Conservation (phyloP, 1,140 invertebrate species). For the Polyergus mexicanus region DNA sequence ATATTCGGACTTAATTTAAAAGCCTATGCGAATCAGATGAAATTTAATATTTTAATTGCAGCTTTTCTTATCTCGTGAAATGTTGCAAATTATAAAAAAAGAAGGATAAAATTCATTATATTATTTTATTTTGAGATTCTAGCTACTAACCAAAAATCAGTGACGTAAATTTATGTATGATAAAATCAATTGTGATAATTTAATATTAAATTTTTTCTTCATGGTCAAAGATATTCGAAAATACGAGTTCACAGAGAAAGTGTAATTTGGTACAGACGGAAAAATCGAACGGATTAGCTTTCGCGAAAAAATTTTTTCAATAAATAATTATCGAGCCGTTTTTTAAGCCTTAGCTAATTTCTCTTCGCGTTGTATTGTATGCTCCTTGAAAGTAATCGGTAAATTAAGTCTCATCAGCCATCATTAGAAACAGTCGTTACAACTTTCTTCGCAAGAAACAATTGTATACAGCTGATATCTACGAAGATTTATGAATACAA, state of each 20-base stretch:
- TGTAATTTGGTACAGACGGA: not conserved
- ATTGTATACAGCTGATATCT: slow-evolving; percentile 51
- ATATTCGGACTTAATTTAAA: not conserved
- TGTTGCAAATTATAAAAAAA: not conserved
- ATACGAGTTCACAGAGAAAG: not conserved
- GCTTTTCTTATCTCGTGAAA: slow-evolving; percentile 6
- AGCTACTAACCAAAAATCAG: too few relatives aligned
- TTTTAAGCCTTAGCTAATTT: not conserved
- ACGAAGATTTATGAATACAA: slow-evolving; percentile 51
- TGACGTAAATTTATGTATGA: too few relatives aligned
- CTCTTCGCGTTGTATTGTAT: not conserved
- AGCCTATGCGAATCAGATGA: not conserved
- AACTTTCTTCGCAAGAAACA: slow-evolving; percentile 56
- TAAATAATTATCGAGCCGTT: slow-evolving; percentile 22
- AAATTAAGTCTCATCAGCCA: slow-evolving; percentile 46
- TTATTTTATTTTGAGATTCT: too few relatives aligned
- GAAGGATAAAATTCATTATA: too few relatives aligned
- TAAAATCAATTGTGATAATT: too few relatives aligned
- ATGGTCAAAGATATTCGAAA: too few relatives aligned
- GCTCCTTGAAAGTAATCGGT: not conserved
- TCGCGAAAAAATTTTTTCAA: not conserved
- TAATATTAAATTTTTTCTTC: too few relatives aligned
- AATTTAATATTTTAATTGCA: not conserved
- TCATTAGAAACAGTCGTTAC: slow-evolving; percentile 36
- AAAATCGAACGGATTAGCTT: not conserved